Base-by-base conservation (phyloP, 1,140 invertebrate species). In the Temnothorax curvispinosus region DNA sequence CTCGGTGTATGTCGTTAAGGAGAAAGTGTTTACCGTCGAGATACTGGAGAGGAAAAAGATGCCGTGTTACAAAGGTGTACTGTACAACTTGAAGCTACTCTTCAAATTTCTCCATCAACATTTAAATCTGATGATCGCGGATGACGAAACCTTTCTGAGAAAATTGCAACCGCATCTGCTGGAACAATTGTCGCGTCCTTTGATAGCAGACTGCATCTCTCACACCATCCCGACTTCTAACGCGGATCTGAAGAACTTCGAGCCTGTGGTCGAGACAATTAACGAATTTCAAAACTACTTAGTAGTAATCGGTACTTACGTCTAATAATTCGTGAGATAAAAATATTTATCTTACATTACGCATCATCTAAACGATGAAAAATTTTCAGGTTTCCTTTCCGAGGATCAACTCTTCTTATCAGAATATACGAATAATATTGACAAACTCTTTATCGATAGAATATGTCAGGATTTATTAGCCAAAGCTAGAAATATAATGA, bases 401-500 rank as follows among this genome's bases (percentile, higher is more conserved):
- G 82, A 90, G 71, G 93, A 96, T 2, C 93, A 94, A 84, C 88
- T 85, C 65, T 95, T 93, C 65, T 90, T 95, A 18, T 92, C 93
- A 6, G 96, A 97, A 62, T 98, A 98, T 93, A 96, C 97, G 3
- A 96, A 96, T 44, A 97, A 98, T 94, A 97, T 99, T 56, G 97
- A 98, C 92, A 94, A 96, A 7, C 94, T 98, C 35, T 98, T 98
- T 95, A 97, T 97, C 52, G 96, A 97, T 88, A 98, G 98, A 93
- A 97, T 97, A 76, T 97, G 97, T 90, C 96, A 97, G 90, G 96
- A 97, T 78, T 97, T 98, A 64, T 92, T 98, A 38, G 96, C 96
- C 44, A 96, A 95, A 88, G 98, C 98, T 0, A 95, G 97, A 60
- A 95, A 95, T 87, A 97, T 99, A 35, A 98, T 98, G 96, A 97